Evolutionary conservation across 2,888 invertebrate species (phyloP).

Genomic region (Diarsia brunnea): DNA sequence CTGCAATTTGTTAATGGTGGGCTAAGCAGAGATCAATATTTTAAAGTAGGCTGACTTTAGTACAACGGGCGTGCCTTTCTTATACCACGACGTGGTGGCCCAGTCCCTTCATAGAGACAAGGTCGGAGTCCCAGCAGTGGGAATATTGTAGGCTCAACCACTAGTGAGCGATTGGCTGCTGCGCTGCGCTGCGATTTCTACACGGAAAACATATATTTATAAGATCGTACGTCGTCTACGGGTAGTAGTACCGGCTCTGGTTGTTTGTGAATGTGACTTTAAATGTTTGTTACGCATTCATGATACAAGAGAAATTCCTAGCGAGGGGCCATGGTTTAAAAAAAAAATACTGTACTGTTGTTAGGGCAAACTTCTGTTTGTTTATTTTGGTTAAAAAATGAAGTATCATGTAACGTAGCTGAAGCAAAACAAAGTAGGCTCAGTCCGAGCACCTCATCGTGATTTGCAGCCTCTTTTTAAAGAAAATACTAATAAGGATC

Average conservation of each 20-base stretch:
- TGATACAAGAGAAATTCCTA: not conserved
- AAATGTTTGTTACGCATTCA: not conserved
- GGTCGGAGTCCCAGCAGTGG: not conserved
- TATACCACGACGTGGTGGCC: not conserved
- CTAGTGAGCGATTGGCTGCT: not conserved
- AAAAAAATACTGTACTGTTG: not conserved
- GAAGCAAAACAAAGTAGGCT: not conserved
- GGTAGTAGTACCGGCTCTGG: not conserved
- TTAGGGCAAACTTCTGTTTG: not conserved
- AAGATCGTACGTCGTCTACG: not conserved
- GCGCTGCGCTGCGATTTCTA: not conserved
- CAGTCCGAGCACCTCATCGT: not conserved
- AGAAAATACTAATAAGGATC: slow-evolving; percentile 46
- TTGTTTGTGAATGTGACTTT: not conserved
- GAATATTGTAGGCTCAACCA: not conserved
- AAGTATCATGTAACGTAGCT: not conserved
- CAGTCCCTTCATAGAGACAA: not conserved
- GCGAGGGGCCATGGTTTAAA: not conserved
- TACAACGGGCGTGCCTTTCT: not conserved
- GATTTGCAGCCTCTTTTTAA: slow-evolving; percentile 30
- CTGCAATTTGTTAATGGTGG: not conserved
- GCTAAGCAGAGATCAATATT: not conserved
- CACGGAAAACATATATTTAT: not conserved
- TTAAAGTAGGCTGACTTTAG: not conserved
- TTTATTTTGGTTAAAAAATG: not conserved